Base-by-base conservation (phyloP, 2,113 vertebrate species). In the Hemichromis elongatus region DNA sequence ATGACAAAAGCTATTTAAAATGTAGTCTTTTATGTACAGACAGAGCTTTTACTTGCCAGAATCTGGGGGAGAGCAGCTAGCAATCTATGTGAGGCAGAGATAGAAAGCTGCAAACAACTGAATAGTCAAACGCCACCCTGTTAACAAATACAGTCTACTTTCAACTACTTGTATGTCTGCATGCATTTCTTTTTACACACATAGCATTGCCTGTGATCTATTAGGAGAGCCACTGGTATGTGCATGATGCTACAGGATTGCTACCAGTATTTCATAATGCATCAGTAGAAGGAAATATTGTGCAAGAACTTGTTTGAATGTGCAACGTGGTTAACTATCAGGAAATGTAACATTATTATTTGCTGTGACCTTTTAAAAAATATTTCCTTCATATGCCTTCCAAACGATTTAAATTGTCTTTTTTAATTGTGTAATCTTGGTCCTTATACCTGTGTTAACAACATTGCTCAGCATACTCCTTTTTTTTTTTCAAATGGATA, bases 1-100 rank as follows among this genome's bases (percentile, higher is more conserved):
- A 99, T 98, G 98, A 98, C 98, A 98, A 98, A 97, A 96, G 96
- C 97, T 97, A 97, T 98, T 98, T 97, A 96, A 98, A 98, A 98
- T 97, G 97, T 96, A 95, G 96, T 96, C 96, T 96, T 96, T 97
- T 97, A 97, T 97, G 95, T 97, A 95, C 84, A 92, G 97, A 96
- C 96, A 96, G 95, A 94, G 96, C 96, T 97, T 97, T 97, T 97
- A 95, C 96, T 96, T 90, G 92, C 85, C 94, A 94, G 86, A 93
- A 97, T 96, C 95, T 95, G 93, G 84, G 95, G 95, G 95, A 96
- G 94, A 95, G 95, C 92, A 92, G 90, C 93, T 95, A 96, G 94
- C 96, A 94, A 93, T 95, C 90, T 92, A 66, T 94, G 95, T 93
- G 95, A 97, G 93, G 95, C 96, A 96, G 96, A 96, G 95, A 91